Conservation (phyloP, 2,113 vertebrate genomes). For the Lathamus discolor region DNA sequence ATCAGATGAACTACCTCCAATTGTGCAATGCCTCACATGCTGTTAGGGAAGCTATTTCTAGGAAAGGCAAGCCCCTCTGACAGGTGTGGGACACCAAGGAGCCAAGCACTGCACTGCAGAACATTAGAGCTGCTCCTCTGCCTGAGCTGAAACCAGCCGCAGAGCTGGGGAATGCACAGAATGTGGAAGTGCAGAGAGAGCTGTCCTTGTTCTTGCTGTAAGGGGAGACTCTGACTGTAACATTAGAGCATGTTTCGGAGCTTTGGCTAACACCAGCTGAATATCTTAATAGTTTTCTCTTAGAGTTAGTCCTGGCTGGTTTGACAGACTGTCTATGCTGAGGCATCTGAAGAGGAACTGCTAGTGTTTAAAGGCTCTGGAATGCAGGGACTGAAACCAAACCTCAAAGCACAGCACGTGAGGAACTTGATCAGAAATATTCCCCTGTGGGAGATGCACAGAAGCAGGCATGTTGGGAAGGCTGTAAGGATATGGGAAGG, state of each 20-base stretch:
- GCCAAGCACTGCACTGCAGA: background rate
- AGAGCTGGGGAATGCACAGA: constrained; percentile 14
- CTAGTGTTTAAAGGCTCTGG: background rate
- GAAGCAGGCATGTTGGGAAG: background rate
- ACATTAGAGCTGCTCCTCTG: background rate
- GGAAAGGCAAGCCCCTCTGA: background rate
- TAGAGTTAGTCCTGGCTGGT: background rate
- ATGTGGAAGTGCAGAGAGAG: constrained; percentile 60
- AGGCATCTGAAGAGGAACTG: background rate
- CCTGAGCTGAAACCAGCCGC: background rate
- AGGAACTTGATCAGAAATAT: background rate
- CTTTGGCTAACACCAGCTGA: constrained; percentile 45
- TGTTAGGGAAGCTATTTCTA: background rate
- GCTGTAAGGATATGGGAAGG: background rate
- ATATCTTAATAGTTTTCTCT: constrained; percentile 12
- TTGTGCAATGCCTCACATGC: background rate
- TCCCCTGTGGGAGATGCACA: background rate
- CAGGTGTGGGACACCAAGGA: constrained; percentile 60
- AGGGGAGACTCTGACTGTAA: constrained; percentile 13
- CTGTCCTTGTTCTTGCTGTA: constrained; percentile 12
- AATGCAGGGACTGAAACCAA: background rate
- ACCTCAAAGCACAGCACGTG: background rate
- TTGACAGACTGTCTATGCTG: background rate
- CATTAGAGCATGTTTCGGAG: background rate
- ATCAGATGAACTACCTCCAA: background rate